phyloP scores from a whole-genome alignment of 2,113 vertebrate genomes.

The Paradoxurus hermaphroditus region DNA sequence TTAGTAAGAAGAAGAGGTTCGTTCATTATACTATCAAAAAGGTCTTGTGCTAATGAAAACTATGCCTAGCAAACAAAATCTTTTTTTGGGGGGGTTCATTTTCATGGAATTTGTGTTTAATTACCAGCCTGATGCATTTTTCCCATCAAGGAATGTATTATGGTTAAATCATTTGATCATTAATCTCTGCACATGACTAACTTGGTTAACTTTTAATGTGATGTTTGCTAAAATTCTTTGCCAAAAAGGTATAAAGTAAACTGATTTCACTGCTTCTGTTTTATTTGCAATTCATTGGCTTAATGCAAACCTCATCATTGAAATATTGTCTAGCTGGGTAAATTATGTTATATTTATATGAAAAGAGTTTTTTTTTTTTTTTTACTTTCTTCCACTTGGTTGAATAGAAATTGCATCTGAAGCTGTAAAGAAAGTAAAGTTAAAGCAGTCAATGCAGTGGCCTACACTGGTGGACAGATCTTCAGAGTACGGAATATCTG shows the following conservation, averaged over 20 bases:
- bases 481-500: not conserved
- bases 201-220: not conserved
- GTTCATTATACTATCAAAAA: not conserved
- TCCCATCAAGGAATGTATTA: not conserved
- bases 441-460: not conserved
- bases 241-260: not conserved
- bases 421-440: not conserved
- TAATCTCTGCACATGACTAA: not conserved
- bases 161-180: not conserved
- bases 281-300: not conserved
- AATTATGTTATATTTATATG: not conserved
- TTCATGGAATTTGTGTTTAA: not conserved
- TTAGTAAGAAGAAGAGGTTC: not conserved
- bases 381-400: not conserved
- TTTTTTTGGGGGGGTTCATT: not conserved
- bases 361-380: not conserved
- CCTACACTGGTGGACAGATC: not conserved
- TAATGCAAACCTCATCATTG: not conserved
- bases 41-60: not conserved
- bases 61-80: not conserved
- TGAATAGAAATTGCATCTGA: not conserved
- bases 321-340: not conserved
- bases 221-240: not conserved
- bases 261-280: not conserved
- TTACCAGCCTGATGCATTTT: not conserved